Percentiles rank a stretch among this genome's conserved stretches.
These are phyloP conservation scores for Hemicentrotus pulcherrimus DNA, from an alignment of 35 echinoderm and acorn worm species.

Conservation along the genomic window DNA sequence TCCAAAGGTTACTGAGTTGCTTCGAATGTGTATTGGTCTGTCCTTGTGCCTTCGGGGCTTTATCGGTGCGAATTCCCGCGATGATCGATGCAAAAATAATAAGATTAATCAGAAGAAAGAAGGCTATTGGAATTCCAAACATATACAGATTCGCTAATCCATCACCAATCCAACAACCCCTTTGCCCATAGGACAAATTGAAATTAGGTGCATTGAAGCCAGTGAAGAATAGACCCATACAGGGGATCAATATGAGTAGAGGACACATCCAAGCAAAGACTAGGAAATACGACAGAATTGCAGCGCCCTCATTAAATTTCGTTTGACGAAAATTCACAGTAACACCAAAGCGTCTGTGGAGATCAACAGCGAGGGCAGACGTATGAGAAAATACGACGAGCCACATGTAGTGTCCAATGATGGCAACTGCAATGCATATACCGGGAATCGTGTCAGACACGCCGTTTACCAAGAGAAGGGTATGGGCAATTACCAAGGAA, in stretches of 20 bases:
- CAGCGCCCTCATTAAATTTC: not conserved
- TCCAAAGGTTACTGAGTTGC: not conserved
- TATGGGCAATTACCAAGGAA: not conserved
- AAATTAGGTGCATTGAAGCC: not conserved
- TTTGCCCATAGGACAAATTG: not conserved
- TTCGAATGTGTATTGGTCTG: not conserved
- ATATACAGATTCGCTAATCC: not conserved
- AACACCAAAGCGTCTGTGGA: not conserved
- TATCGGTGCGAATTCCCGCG: not conserved
- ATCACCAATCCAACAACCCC: constrained; percentile 1
- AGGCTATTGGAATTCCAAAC: not conserved
- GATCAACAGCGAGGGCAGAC: constrained; percentile 7
- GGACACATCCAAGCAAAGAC: not conserved
- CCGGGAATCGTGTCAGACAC: not conserved
- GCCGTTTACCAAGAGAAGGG: not conserved
- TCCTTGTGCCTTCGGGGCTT: not conserved
- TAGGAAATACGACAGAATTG: not conserved
- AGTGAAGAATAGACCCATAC: not conserved
- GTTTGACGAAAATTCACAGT: not conserved
- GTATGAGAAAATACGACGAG: not conserved
- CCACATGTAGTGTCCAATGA: not conserved
- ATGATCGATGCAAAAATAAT: not conserved
- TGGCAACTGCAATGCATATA: not conserved
- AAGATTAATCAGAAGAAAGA: not conserved
- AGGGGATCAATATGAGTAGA: not conserved